Evolutionary conservation across 1,140 invertebrate genomes (phyloP), one percentile per base, ranked within the genome.

Genomic region (Caligus rogercresseyi): DNA sequence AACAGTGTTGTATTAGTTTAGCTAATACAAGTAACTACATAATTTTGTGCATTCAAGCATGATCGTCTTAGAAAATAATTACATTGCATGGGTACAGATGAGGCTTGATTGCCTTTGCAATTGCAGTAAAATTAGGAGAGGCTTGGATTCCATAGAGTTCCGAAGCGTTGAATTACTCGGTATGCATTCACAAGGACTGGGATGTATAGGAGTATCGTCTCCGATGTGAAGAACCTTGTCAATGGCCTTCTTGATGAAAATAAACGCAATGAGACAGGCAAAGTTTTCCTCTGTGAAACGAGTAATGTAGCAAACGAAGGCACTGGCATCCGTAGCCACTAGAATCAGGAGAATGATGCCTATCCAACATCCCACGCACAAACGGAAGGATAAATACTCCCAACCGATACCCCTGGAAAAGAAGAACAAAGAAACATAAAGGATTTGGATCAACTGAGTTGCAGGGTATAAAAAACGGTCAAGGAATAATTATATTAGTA

Each of bases 231-330:
- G 61, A 63, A 78, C 67, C 66, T 81, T 82, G 63, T 73, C 72
- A 60, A 64, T 73, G 72, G 93, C 90, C 80, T 98, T 96, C 72
- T 90, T 92, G 71, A 98, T 95, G 74, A 98, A 99, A 70, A 99
- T 98, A 67, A 98, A 86, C 1, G 94, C 94, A 70, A 99, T 98
- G 4, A 99, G 77, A 0, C 90, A 92, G 18, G 95, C 95, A 74
- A 99, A 99, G 72, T 94, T 96, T 76, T 99, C 95, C 76, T 98
- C 95, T 0, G 95, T 98, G 72, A 98, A 98, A 68, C 95, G 83
- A 2, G 95, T 98, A 65, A 99, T 98, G 72, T 93, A 98, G 71
- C 92, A 96, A n/a, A 98, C 94, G 61, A 97, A 78, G 64, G 92
- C 90, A 73, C 90, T 94, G 1, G 92, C 89, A 75, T 99, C 95